A percentile compares a stretch with the other conserved stretches of the same genome.
Conservation (phyloP, 2,888 invertebrate species). For the Corbicula japonica region DNA sequence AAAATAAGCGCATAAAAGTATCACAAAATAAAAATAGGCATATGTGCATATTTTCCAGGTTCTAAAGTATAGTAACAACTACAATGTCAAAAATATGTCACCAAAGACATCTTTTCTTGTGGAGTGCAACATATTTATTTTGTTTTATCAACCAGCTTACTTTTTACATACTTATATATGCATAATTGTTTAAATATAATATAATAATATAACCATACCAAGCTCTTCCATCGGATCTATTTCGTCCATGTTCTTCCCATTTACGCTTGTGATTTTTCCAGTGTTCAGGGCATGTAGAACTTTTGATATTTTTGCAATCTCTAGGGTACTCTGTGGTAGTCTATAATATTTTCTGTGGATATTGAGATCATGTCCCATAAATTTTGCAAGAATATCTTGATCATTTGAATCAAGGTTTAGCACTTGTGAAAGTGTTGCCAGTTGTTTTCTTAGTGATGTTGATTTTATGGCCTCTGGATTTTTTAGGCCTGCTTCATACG, state of each 20-base stretch:
- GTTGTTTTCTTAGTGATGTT: slow-evolving; percentile 19
- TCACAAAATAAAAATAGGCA: too few relatives aligned
- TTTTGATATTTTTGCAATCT: slow-evolving; percentile 27
- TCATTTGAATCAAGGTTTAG: neutral
- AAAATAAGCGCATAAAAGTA: too few relatives aligned
- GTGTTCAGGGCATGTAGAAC: slow-evolving; percentile 12
- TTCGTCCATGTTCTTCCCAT: neutral
- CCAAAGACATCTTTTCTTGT: too few relatives aligned
- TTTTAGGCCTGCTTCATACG: slow-evolving; percentile 9
- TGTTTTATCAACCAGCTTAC: too few relatives aligned
- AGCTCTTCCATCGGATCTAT: neutral
- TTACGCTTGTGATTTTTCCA: neutral
- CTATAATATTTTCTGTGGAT: slow-evolving; percentile 11
- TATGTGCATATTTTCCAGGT: too few relatives aligned
- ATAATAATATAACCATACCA: too few relatives aligned
- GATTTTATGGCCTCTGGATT: slow-evolving; percentile 7
- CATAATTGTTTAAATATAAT: neutral
- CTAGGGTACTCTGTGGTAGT: slow-evolving; percentile 11
- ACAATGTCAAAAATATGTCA: too few relatives aligned
- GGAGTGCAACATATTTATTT: too few relatives aligned
- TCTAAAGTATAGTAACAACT: too few relatives aligned
- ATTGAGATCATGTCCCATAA: slow-evolving; percentile 22
- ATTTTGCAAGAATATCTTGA: slow-evolving; percentile 27
- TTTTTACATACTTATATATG: neutral
- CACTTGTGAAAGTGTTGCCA: slow-evolving; percentile 17